A percentile compares a stretch with the other conserved stretches of the same genome.
phyloP scores from a whole-genome alignment of 2,113 vertebrate species.

The Zingel zingel region DNA sequence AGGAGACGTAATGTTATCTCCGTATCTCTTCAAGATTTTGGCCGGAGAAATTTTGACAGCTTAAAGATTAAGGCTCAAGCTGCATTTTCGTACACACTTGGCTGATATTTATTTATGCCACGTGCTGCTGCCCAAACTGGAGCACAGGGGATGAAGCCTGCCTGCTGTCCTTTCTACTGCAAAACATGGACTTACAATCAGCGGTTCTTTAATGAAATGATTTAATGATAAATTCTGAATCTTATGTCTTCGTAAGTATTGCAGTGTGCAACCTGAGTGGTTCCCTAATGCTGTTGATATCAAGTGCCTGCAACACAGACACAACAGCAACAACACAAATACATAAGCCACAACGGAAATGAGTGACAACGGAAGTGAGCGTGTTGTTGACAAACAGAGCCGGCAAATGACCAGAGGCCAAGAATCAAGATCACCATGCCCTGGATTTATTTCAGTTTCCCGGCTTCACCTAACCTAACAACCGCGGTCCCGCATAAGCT shows the following conservation, averaged over 20 bases:
- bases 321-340: no score
- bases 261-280: neutral
- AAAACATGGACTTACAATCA: constrained; percentile 27
- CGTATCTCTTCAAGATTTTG: neutral
- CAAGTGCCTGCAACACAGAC: neutral
- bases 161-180: constrained; percentile 21
- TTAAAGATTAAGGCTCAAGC: constrained; percentile 5
- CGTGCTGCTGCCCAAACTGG: constrained; percentile 30
- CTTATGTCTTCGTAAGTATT: neutral
- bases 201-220: neutral
- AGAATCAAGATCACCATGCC: no score
- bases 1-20: neutral
- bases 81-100: constrained; percentile 27
- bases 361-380: no score
- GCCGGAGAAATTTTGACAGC: constrained; percentile 7
- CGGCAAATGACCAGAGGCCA: no score
- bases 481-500: no score
- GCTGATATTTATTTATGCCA: constrained; percentile 32
- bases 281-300: constrained; percentile 12
- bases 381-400: no score
- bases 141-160: constrained; percentile 6
- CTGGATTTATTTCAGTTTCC: no score
- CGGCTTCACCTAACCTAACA: no score
- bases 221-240: neutral
- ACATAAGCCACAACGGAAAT: no score